Percentiles rank a stretch among this genome's conserved stretches.
Conservation (phyloP, 1,140 invertebrate genomes). For the Cotesia chilonis region DNA sequence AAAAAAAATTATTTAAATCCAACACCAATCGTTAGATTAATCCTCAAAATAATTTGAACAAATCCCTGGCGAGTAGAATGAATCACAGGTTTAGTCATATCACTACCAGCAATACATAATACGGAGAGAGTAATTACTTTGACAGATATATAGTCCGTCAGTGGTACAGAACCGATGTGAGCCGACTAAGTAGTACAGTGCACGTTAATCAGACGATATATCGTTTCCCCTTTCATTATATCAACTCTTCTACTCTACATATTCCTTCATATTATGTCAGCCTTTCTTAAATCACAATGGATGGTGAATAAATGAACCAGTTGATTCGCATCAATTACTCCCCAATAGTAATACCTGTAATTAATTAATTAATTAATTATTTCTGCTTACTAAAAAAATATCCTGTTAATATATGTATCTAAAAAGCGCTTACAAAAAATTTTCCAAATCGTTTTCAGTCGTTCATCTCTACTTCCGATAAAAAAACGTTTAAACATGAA, state of each 20-base stretch:
- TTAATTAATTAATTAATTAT: too few relatives aligned
- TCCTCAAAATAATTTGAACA: too few relatives aligned
- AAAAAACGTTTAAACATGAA: constrained; percentile 13
- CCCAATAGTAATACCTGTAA: too few relatives aligned
- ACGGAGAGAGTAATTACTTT: constrained; percentile 24
- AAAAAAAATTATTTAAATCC: too few relatives aligned
- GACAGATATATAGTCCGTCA: constrained; percentile 24
- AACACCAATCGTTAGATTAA: too few relatives aligned
- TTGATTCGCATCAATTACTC: too few relatives aligned
- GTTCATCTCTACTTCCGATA: constrained; percentile 1
- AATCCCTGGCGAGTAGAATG: too few relatives aligned
- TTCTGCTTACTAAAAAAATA: too few relatives aligned
- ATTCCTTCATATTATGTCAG: not conserved
- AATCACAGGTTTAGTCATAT: not conserved
- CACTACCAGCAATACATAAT: not conserved
- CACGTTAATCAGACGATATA: constrained; percentile 26
- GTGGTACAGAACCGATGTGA: constrained; percentile 27
- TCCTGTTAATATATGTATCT: too few relatives aligned
- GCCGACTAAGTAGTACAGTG: constrained; percentile 19
- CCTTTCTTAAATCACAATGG: not conserved
- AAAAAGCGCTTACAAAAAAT: too few relatives aligned
- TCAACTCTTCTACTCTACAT: not conserved
- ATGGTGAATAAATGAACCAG: not conserved
- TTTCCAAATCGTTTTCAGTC: not conserved
- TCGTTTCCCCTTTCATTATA: constrained; percentile 16